Base-by-base conservation (phyloP, 1,140 invertebrate species). In the Phenacoccus solenopsis region DNA sequence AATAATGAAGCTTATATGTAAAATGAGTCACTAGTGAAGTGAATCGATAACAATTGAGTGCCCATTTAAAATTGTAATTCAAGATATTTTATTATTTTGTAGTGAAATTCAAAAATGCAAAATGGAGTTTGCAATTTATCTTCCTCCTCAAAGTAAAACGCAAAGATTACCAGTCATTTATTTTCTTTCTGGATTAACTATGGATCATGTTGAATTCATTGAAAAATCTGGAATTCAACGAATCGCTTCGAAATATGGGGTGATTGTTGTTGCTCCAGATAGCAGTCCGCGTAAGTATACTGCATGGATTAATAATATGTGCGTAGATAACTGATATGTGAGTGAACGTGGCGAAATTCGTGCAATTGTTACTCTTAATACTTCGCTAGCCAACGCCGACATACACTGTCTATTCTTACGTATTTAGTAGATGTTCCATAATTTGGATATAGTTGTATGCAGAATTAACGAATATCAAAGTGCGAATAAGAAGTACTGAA, bases 141-240 rank as follows among this genome's bases (percentile, higher is more conserved):
- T 97, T 35, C 96, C 94, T 69, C 87, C 91, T 0, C 84, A 89
- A 75, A 38, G 30, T 7, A 87, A 89, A 70, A 81, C 83, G 68
- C 82, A 82, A 13, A 78, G 81, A 74, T 78, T 82, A n/a, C 93
- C 95, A 28, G 90, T 96, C 5, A 83, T 98, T 3, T 98, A 94
- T 78, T 98, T 90, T 83, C 81, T 98, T 0, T 98, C 96, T 64
- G 96, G 96, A 13, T 81, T 99, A 7, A 95, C 91, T 0, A 98
- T 96, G 78, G 96, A 87, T 25, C 96, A 99, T 79, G 87, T 93
- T 75, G 99, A 99, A 82, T 98, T 98, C 78, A 90, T 98, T 67
- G 87, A 91, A 68, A 99, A 99, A 82, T 86, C 94, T 67, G 96
- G 95, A 35, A 89, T 90, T 73, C 97, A 99, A 82, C 85, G 84